Conservation (phyloP, 2,888 invertebrate species). For the Odontothrips loti region DNA sequence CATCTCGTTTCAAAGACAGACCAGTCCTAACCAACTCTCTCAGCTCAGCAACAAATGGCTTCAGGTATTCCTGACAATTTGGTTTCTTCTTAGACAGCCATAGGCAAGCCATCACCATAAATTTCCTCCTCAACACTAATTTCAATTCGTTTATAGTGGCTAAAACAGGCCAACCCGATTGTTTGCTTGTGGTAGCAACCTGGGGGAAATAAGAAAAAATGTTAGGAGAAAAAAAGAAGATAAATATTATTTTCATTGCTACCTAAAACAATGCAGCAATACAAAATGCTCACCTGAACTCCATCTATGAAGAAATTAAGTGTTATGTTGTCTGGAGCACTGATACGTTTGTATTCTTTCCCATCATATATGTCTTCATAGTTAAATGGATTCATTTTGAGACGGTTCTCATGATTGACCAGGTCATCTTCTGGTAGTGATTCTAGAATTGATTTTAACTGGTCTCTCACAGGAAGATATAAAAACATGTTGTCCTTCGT, state of each 20-base stretch:
- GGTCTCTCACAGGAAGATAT: neutral
- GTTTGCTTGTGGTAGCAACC: neutral
- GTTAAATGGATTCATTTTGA: neutral
- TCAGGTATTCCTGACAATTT: neutral
- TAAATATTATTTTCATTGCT: no score
- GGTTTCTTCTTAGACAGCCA: neutral
- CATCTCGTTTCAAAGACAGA: neutral
- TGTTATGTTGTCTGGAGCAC: neutral
- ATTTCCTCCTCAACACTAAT: neutral
- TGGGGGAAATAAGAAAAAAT: no score
- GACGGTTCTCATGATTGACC: neutral
- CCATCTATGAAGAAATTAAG: neutral
- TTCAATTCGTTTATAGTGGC: neutral
- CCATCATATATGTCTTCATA: conserved; percentile 2
- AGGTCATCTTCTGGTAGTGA: neutral
- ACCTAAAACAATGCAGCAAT: no score
- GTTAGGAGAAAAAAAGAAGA: neutral
- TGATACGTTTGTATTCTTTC: neutral
- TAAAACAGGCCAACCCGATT: neutral
- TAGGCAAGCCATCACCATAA: neutral
- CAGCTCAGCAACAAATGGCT: neutral
- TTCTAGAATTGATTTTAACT: neutral
- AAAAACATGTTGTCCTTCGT: neutral
- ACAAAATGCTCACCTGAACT: neutral
- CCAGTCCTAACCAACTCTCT: neutral